Conservation (phyloP, 1,140 invertebrate species). For the Papilio aristodemus region DNA sequence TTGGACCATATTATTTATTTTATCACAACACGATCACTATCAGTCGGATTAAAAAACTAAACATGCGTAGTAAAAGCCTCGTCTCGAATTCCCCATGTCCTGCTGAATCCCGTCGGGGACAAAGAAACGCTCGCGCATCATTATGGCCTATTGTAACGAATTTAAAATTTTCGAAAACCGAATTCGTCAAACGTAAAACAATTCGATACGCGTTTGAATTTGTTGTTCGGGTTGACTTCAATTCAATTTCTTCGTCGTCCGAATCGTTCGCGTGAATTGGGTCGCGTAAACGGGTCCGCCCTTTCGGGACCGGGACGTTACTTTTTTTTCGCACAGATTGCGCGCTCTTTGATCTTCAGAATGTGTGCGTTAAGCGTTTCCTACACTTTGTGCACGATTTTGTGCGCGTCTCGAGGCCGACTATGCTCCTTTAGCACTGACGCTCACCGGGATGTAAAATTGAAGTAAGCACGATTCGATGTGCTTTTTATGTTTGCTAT, state of each 20-base stretch:
- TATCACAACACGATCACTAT: slow-evolving; percentile 73
- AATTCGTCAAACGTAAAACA: slow-evolving; percentile 80
- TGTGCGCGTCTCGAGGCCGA: slow-evolving; percentile 63
- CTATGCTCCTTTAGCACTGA: slow-evolving; percentile 55
- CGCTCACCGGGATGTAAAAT: slow-evolving; percentile 72
- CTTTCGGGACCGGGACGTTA: slow-evolving; percentile 77
- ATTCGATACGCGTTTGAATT: slow-evolving; percentile 80
- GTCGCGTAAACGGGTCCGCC: slow-evolving; percentile 77
- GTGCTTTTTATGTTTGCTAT: slow-evolving; percentile 56
- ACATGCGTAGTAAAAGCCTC: slow-evolving; percentile 51
- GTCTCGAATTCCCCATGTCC: slow-evolving; percentile 60
- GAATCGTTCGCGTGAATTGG: slow-evolving; percentile 75
- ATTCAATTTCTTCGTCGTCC: slow-evolving; percentile 77
- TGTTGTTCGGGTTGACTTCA: slow-evolving; percentile 74
- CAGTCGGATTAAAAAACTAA: slow-evolving; percentile 60
- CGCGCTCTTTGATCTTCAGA: slow-evolving; percentile 77
- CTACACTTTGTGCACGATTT: slow-evolving; percentile 64
- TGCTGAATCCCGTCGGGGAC: slow-evolving; percentile 62
- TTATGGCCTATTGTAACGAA: slow-evolving; percentile 77
- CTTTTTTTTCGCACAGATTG: slow-evolving; percentile 78
- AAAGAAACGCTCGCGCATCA: slow-evolving; percentile 75
- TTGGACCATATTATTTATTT: slow-evolving; percentile 57
- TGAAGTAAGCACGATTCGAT: slow-evolving; percentile 58
- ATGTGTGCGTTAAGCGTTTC: slow-evolving; percentile 78
- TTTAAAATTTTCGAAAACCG: slow-evolving; percentile 76